Evolutionary conservation across 2,888 invertebrate species (phyloP).

Genomic region (Pachycephus smyrnensis): DNA sequence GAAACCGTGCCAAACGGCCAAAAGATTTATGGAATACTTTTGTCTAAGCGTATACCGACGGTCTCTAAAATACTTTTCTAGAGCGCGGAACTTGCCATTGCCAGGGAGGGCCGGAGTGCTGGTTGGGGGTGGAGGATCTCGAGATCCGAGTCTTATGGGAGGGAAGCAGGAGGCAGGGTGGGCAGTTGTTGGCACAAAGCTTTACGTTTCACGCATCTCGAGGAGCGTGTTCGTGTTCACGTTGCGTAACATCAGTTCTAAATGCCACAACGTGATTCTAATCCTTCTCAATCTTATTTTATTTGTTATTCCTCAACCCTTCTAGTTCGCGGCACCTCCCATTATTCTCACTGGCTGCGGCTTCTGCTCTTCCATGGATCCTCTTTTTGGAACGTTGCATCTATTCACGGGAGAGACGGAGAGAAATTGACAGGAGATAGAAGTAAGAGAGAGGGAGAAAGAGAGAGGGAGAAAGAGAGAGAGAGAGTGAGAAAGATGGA

Average conservation of each 20-base stretch:
- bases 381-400: too few species aligned
- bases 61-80: slow-evolving; percentile 4
- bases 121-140: too few species aligned
- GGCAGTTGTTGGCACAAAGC: slow-evolving; percentile 3
- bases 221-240: not conserved
- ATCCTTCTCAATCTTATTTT: too few species aligned
- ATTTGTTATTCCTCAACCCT: too few species aligned
- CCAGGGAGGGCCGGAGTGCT: too few species aligned
- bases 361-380: too few species aligned
- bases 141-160: not conserved
- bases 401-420: too few species aligned
- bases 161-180: not conserved
- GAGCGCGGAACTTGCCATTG: not conserved
- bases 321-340: too few species aligned
- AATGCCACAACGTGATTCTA: not conserved
- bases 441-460: too few species aligned
- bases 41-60: slow-evolving; percentile 26
- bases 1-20: slow-evolving; percentile 39
- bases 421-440: too few species aligned
- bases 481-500: not conserved
- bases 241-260: not conserved
- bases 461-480: not conserved
- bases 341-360: too few species aligned
- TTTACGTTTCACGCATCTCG: slow-evolving; percentile 1
- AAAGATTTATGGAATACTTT: slow-evolving; percentile 45